Evolutionary conservation across 2,888 invertebrate genomes (phyloP), one percentile per base, ranked within the genome.

Genomic region (Chesias legatella): DNA sequence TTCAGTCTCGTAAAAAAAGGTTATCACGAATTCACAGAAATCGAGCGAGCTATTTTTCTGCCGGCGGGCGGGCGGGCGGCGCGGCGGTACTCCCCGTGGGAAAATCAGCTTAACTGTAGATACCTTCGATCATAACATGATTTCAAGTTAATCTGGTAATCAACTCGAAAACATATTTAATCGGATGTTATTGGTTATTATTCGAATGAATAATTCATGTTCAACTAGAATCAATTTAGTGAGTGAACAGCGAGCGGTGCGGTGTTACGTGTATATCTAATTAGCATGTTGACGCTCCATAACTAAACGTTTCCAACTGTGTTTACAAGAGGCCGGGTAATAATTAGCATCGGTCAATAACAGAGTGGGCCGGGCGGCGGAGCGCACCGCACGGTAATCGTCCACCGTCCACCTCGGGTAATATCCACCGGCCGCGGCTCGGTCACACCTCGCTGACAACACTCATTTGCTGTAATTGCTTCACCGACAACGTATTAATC

Each of bases 1-100:
- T 83, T 79, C 74, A 70, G 73, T 71, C 70, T 74, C 78, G 79
- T 82, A 84, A 83, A 83, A 57, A 82, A 84, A 81, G n/a, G 79
- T 83, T 82, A 83, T 81, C 79, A 78, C 75, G 69, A 69, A 79
- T 82, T 82, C 80, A 73, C 77, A 80, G 81, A 76, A 79, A 77
- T 73, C 73, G 73, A 67, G 67, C 63, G 67, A 71, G 81, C 74
- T 79, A 80, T 80, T 83, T 82, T 79, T 76, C 79, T 75, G 75
- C 68, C 73, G 69, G 58, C 68, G 70, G n/a, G n/a, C n/a, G n/a
- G n/a, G n/a, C n/a, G n/a, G n/a, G n/a, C n/a, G n/a, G n/a, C n/a
- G 69, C 67, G 60, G 70, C 67, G 63, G 58, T 58, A 63, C 56
- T 67, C 68, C 74, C 73, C 73, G 73, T 79, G 83, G 80, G 81